These are phyloP conservation scores for Haliaeetus leucogaster DNA, from an alignment of 2,113 vertebrate genomes.

Conservation along the genomic window DNA sequence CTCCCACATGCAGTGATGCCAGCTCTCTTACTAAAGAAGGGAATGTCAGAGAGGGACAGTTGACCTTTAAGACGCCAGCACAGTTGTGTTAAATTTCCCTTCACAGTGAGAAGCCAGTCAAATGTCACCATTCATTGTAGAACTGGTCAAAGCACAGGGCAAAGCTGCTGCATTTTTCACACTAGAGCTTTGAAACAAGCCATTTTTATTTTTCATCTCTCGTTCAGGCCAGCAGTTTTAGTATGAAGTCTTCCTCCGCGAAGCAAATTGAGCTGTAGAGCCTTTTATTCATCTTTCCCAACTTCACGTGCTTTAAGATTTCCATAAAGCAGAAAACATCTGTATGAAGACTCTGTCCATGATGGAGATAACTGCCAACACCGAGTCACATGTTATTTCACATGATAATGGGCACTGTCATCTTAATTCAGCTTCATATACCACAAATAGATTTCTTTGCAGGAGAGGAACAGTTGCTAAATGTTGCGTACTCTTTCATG, in stretches of 20 bases:
- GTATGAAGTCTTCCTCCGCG: neutral
- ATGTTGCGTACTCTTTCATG: neutral
- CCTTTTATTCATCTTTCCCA: neutral
- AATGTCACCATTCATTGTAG: slow-evolving; percentile 61
- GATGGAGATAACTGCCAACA: neutral
- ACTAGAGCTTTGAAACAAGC: neutral
- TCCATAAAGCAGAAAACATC: neutral
- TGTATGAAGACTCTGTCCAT: neutral
- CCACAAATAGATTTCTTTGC: neutral
- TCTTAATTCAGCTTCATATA: neutral
- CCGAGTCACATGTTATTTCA: neutral
- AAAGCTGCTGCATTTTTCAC: slow-evolving; percentile 18
- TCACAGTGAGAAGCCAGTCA: slow-evolving; percentile 46
- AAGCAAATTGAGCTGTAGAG: neutral
- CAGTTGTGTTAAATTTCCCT: slow-evolving; percentile 42
- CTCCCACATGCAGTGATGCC: neutral
- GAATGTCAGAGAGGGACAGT: neutral
- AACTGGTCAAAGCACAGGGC: slow-evolving; percentile 1
- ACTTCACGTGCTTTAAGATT: neutral
- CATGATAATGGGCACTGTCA: neutral
- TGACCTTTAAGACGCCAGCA: slow-evolving; percentile 49
- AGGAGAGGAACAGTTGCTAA: neutral
- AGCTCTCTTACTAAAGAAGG: neutral
- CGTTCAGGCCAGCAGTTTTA: neutral
- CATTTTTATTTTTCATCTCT: neutral